Evolutionary conservation across 30 jellyfish, hydroid and myxozoan genomes (phyloP), one percentile per base, ranked within the genome.

Genomic region (Cassiopea andromeda): DNA sequence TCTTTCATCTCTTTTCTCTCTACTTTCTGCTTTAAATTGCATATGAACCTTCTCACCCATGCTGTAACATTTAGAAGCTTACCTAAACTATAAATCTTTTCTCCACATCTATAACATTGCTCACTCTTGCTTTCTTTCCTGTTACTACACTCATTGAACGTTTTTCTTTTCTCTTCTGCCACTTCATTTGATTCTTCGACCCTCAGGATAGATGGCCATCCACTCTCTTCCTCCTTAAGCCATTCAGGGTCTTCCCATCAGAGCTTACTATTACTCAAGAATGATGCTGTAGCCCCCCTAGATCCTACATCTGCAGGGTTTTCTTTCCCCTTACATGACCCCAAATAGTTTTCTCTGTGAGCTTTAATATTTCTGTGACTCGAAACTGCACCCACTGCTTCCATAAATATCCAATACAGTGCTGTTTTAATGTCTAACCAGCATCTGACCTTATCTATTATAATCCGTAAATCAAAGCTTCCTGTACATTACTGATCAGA

Each of bases 211-310:
- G 48, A 64, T 7, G 82, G 93, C 94, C 94, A 87, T 44, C 59
- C 82, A 6, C 67, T 59, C 13, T 75, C 77, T n/a, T 70, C 92
- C 46, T 44, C 46, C 27, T 10, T 46, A 48, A 82, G 16, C 91
- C 83, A 82, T 18, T 46, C 49, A 6, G 91, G 91, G 19, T 86
- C 91, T 45, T 82, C 61, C 91, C 85, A 82, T 86, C 91, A 82
- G 69, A 82, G 49, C 47, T 19, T 57, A 54, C 49, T 82, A 16
- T 64, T 44, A 2, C 10, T 50, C 64, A 82, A 64, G n/a, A 14
- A 17, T 7, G 54, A 18, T 47, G 73, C 72, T 4, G 91, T 44
- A 46, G 58, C 91, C 2, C 91, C 91, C 57, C 91, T 70, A n/a
- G 79, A 70, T 43, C 79, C 79, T 70, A 70, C 5, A 43, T 70